Evolutionary conservation across 2,113 vertebrate genomes (phyloP).

Genomic region (Zosterops hypoxanthus): DNA sequence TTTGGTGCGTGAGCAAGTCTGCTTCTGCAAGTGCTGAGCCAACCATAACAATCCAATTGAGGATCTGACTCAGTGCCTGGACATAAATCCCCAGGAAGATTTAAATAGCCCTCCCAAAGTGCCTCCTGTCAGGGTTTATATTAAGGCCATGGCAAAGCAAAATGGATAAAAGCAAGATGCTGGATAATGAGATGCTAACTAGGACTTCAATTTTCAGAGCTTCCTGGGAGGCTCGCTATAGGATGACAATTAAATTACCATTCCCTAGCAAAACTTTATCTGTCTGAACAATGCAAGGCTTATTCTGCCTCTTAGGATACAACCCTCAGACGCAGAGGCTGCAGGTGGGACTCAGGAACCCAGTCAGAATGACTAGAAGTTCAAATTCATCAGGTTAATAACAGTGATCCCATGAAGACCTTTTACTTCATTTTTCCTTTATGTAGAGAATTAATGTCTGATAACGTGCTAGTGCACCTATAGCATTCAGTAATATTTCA

Average conservation of each 20-base stretch:
- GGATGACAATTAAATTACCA: not conserved
- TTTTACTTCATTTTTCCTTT: not conserved
- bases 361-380: not conserved
- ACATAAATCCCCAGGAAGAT: not conserved
- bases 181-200: slow-evolving; percentile 4
- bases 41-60: not conserved
- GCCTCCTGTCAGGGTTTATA: not conserved
- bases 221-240: not conserved
- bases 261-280: not conserved
- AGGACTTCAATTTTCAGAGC: not conserved
- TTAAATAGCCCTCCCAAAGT: not conserved
- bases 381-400: not conserved
- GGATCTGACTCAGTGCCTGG: not conserved
- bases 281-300: not conserved
- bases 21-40: not conserved
- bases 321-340: not conserved
- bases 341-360: not conserved
- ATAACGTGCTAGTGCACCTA: not conserved
- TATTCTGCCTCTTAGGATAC: not conserved
- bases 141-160: not conserved
- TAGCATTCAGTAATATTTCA: slow-evolving; percentile 2
- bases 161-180: not conserved
- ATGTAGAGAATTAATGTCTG: not conserved
- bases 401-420: not conserved
- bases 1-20: not conserved